Percentiles rank a stretch among this genome's conserved stretches.
Conservation (phyloP, 2,113 vertebrate genomes). For the Orientallactaga bullata region DNA sequence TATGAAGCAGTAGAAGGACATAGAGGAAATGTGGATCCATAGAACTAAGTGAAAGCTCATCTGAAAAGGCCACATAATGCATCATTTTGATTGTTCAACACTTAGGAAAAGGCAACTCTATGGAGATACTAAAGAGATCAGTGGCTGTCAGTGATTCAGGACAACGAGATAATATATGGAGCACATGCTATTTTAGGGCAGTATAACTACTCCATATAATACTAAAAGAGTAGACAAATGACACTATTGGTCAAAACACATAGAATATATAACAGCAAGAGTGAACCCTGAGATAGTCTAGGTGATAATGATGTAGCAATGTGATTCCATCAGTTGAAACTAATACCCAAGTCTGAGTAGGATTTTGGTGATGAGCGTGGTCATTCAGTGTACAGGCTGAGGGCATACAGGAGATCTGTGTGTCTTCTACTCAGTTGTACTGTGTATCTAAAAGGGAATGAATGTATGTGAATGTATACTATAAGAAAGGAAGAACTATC, state of each 20-base stretch:
- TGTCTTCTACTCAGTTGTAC: neutral
- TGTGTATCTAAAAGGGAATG: neutral
- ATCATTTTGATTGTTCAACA: neutral
- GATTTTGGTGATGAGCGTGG: neutral
- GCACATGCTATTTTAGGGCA: neutral
- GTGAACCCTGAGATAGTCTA: neutral
- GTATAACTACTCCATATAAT: neutral
- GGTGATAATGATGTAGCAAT: neutral
- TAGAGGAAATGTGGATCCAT: neutral
- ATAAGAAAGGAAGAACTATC: neutral
- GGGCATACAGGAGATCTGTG: neutral
- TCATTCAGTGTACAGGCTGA: neutral
- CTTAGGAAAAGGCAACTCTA: neutral
- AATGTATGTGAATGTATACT: neutral
- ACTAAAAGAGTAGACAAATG: neutral
- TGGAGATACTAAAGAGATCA: neutral
- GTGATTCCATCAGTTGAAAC: neutral
- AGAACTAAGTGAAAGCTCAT: neutral
- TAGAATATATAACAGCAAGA: neutral
- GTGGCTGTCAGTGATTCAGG: neutral
- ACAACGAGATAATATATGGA: neutral
- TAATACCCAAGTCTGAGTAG: neutral
- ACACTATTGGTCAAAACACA: neutral
- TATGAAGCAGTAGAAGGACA: neutral
- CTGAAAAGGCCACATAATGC: neutral